A percentile compares a stretch with the other conserved stretches of the same genome.
phyloP scores from a whole-genome alignment of 2,888 invertebrate species.

The Noctua comes region DNA sequence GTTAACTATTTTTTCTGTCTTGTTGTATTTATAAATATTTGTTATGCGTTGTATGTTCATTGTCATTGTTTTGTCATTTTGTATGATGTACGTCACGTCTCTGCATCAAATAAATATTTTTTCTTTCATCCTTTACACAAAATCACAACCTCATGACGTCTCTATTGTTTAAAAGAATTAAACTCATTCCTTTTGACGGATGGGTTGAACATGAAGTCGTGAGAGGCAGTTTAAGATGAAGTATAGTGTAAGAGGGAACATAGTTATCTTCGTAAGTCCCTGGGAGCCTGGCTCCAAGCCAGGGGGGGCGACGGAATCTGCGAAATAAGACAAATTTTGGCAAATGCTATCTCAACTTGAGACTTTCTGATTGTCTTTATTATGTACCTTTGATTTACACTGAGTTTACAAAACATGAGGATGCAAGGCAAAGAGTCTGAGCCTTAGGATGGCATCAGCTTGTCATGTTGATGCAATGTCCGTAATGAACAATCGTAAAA shows the following conservation, averaged over 20 bases:
- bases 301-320: constrained; percentile 58
- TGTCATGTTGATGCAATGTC: not conserved
- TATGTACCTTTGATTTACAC: constrained; percentile 34
- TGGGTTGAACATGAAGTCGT: constrained; percentile 38
- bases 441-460: not conserved
- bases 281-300: constrained; percentile 65
- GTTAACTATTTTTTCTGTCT: too few relatives aligned
- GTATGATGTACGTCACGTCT: too few relatives aligned
- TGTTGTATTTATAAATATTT: too few relatives aligned
- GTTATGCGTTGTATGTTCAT: too few relatives aligned
- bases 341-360: constrained; percentile 62
- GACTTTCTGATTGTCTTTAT: constrained; percentile 54
- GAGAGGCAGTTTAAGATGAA: constrained; percentile 62
- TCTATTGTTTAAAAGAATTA: constrained; percentile 41
- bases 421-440: not conserved
- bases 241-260: constrained; percentile 59
- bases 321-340: constrained; percentile 69
- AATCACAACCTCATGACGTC: not conserved
- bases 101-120: too few relatives aligned
- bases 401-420: not conserved
- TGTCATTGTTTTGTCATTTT: too few relatives aligned
- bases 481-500: not conserved
- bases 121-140: not conserved
- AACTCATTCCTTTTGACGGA: constrained; percentile 48
- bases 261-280: constrained; percentile 60